These are phyloP conservation scores for Ostrea edulis DNA, from an alignment of 1,140 invertebrate genomes.

Conservation along the genomic window DNA sequence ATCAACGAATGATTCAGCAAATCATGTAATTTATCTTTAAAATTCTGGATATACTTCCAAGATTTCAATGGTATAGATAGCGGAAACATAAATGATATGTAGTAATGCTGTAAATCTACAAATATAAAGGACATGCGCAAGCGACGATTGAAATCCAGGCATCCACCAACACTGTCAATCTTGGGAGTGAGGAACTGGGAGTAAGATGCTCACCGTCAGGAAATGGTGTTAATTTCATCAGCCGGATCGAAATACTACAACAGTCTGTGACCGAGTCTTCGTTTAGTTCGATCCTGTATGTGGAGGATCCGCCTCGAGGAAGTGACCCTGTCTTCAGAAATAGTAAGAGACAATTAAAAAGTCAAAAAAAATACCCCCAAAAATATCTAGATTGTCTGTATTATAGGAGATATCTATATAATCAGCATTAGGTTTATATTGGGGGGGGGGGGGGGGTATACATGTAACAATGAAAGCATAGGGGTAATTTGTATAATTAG, in stretches of 20 bases:
- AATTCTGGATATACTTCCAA: no score
- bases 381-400: neutral
- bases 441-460: no score
- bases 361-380: neutral
- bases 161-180: neutral
- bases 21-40: no score
- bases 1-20: no score
- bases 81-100: no score
- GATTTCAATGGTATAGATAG: no score
- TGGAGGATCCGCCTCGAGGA: neutral
- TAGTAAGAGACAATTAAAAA: neutral
- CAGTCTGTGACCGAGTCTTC: neutral
- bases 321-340: neutral
- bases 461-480: no score
- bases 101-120: neutral
- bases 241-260: neutral
- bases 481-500: no score
- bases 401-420: no score
- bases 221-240: neutral
- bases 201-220: neutral
- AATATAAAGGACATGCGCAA: neutral
- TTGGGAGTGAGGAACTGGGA: neutral
- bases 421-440: no score
- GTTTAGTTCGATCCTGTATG: neutral
- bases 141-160: neutral